phyloP scores from a whole-genome alignment of 2,797 vertebrate genomes.

The Picus viridis region DNA sequence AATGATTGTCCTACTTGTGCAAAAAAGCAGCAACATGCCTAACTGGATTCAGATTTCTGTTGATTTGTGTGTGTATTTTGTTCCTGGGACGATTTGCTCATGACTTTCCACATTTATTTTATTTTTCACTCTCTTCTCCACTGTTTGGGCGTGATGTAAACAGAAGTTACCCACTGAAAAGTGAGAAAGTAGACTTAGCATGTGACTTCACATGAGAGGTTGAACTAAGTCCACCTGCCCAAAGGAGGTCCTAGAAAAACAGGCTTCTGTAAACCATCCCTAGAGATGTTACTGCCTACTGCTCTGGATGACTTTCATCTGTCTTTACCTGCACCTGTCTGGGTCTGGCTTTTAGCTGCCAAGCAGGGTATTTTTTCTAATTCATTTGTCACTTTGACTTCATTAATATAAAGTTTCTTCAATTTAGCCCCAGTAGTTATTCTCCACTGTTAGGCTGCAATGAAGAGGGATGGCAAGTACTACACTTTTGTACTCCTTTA shows the following conservation, averaged over 20 bases:
- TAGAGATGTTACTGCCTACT: neutral
- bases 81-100: neutral
- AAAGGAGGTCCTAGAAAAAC: neutral
- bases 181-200: neutral
- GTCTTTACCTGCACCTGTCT: neutral
- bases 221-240: neutral
- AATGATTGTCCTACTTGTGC: neutral
- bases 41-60: neutral
- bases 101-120: neutral
- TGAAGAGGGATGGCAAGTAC: neutral
- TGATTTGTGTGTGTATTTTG: neutral
- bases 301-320: neutral
- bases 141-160: neutral
- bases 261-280: too few species aligned
- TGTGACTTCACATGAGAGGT: neutral
- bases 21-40: neutral
- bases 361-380: neutral
- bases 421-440: neutral
- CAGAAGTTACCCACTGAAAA: neutral
- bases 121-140: neutral
- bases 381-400: neutral
- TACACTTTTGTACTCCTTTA: neutral
- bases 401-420: neutral
- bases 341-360: neutral
- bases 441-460: neutral